Base-by-base conservation (phyloP, 2,113 vertebrate genomes). In the Capreolus pygargus region DNA sequence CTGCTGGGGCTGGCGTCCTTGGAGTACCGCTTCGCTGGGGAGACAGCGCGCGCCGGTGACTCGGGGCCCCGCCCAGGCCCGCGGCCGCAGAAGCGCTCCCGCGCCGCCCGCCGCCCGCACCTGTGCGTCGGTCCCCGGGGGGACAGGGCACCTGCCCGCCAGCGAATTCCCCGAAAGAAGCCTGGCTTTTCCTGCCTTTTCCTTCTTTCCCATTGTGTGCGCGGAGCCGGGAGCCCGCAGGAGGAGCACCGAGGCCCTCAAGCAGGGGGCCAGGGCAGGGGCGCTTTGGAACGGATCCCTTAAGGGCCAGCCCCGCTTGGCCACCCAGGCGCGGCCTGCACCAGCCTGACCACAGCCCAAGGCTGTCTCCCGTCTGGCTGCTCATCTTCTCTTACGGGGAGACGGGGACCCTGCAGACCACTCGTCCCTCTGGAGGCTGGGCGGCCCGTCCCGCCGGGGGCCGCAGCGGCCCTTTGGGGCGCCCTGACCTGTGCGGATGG, bases 1-100 rank as follows among this genome's bases (percentile, higher is more conserved):
- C 99, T 99, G 98, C 99, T 99, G 67, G 99, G 99, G 98, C 99
- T 99, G 90, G 99, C 99, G 98, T 99, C 99, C 99, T 99, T 99
- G 99, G 99, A 99, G 99, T 99, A 99, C 78, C 99, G 99, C 99
- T 99, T 99, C 88, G 99, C 99, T 99, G 99, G 81, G 89, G 98
- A 98, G 99, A 99, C 98, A 98, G 97, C 89, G 95, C 47, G 98
- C 98, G 89, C 96, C 95, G 98, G 98, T 98, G 99, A 98, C 98
- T 99, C 85, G 93, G 94, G 36, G 74, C 54, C 76, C 91, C 10
- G 15, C 82, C 30, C 23, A 15, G 47, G 39, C n/a, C 19, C 19
- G 2, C 79, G 17, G 58, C 60, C 19, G 21, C 86, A 52, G 58
- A 67, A 45, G 16, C 30, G 36, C 61, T 45, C 9, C 87, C 54